These are phyloP conservation scores for Elmis aenea DNA, from an alignment of 2,888 invertebrate species.

Conservation along the genomic window DNA sequence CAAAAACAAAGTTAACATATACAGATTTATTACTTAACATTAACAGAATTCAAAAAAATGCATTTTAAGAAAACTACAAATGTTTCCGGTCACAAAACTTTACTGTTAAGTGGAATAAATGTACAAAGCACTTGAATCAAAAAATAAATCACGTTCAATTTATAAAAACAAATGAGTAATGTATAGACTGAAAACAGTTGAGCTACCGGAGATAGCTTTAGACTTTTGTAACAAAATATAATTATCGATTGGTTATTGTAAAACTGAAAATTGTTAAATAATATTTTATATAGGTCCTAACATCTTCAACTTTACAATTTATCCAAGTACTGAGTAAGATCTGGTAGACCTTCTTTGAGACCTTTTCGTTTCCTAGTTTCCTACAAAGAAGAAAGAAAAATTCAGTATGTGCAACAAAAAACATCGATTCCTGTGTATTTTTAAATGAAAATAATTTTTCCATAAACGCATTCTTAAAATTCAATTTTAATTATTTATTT, in stretches of 20 bases:
- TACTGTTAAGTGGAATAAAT: constrained; percentile 17
- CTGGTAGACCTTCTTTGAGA: constrained; percentile 96
- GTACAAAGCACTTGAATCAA: constrained; percentile 14
- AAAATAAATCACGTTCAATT: constrained; percentile 6
- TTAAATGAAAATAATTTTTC: too few relatives aligned
- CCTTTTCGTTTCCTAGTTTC: constrained; percentile 99
- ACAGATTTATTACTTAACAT: too few relatives aligned
- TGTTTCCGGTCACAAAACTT: too few relatives aligned
- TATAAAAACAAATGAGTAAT: constrained; percentile 4
- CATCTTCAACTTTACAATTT: constrained; percentile 76
- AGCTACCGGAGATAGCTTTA: constrained; percentile 5
- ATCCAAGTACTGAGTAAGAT: constrained; percentile 92
- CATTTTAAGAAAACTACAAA: too few relatives aligned
- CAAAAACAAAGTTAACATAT: too few relatives aligned
- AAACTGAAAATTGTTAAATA: too few relatives aligned
- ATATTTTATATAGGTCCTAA: constrained; percentile 46
- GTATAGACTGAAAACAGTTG: constrained; percentile 2
- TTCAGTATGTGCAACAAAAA: constrained; percentile 1
- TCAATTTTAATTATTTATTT: too few relatives aligned
- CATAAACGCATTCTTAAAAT: too few relatives aligned
- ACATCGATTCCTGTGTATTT: too few relatives aligned
- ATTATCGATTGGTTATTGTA: too few relatives aligned
- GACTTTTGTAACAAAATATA: constrained; percentile 3
- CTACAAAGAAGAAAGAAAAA: constrained; percentile 47
- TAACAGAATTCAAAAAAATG: too few relatives aligned